Percentiles rank a stretch among this genome's conserved stretches.
phyloP scores from a whole-genome alignment of 2,797 vertebrate species.

The Stomatorhinus walkeri region DNA sequence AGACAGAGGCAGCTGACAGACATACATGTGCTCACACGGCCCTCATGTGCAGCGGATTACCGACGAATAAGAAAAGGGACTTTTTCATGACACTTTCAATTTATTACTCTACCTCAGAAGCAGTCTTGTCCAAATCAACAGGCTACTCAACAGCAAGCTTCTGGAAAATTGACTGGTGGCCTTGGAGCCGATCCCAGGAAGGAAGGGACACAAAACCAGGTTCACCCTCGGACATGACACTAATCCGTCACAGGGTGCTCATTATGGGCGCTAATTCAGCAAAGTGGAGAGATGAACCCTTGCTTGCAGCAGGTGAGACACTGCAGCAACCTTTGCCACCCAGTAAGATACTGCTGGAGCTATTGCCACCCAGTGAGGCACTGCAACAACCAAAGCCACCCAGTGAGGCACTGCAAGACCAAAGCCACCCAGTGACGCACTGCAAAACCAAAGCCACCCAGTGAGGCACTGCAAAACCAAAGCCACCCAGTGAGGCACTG shows the following conservation, averaged over 20 bases:
- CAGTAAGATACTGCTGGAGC: background rate
- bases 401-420: background rate
- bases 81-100: constrained; percentile 22
- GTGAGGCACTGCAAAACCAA: background rate
- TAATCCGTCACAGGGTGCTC: background rate
- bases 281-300: background rate
- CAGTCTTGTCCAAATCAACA: background rate
- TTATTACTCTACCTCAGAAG: constrained; percentile 13
- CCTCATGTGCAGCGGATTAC: constrained; percentile 36
- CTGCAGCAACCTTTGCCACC: background rate
- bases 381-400: background rate
- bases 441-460: background rate
- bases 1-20: background rate
- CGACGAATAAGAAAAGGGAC: background rate
- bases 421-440: too few relatives aligned
- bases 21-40: constrained; percentile 33
- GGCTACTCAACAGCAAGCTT: background rate
- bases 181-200: background rate
- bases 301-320: background rate
- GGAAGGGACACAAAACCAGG: background rate
- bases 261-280: background rate
- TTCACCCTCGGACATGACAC: background rate
- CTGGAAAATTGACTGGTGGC: background rate
- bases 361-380: background rate
- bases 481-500: background rate